phyloP scores from a whole-genome alignment of 2,797 vertebrate genomes.

The Pelodytes ibericus region DNA sequence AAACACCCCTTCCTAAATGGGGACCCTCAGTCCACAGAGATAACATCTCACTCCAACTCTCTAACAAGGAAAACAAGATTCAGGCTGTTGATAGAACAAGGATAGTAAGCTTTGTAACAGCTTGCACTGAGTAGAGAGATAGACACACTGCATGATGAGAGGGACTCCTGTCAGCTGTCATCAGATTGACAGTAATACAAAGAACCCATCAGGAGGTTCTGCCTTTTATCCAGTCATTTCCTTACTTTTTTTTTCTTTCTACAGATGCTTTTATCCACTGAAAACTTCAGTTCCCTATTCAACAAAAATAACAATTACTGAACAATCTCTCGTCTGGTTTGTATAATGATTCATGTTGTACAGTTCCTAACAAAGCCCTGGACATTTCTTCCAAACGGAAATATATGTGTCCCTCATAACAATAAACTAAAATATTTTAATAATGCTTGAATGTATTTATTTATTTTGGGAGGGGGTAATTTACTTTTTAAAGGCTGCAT shows the following conservation, averaged over 20 bases:
- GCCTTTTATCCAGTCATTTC: conserved; percentile 43
- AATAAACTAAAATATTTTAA: background rate
- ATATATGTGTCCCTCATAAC: background rate
- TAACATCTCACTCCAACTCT: conserved; percentile 36
- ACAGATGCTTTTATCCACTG: background rate
- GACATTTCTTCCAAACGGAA: conserved; percentile 17
- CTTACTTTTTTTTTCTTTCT: background rate
- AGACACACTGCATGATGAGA: conserved; percentile 23
- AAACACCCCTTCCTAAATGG: conserved; percentile 37
- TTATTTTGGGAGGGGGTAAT: background rate
- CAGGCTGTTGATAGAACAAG: conserved; percentile 30
- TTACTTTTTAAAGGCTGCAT: background rate
- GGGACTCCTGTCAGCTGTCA: conserved; percentile 37
- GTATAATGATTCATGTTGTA: background rate
- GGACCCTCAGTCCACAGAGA: conserved; percentile 37
- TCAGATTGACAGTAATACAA: conserved; percentile 30
- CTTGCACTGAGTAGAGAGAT: background rate
- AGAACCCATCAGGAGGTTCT: conserved; percentile 27
- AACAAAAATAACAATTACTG: background rate
- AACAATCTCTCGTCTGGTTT: background rate
- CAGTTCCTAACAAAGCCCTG: background rate
- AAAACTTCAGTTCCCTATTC: background rate
- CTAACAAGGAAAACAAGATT: conserved; percentile 28
- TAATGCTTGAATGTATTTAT: background rate
- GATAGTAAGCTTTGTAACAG: conserved; percentile 23